A percentile compares a stretch with the other conserved stretches of the same genome.
These are phyloP conservation scores for Habroteleia sp. DNA, from an alignment of 2,888 invertebrate genomes.

Conservation along the genomic window DNA sequence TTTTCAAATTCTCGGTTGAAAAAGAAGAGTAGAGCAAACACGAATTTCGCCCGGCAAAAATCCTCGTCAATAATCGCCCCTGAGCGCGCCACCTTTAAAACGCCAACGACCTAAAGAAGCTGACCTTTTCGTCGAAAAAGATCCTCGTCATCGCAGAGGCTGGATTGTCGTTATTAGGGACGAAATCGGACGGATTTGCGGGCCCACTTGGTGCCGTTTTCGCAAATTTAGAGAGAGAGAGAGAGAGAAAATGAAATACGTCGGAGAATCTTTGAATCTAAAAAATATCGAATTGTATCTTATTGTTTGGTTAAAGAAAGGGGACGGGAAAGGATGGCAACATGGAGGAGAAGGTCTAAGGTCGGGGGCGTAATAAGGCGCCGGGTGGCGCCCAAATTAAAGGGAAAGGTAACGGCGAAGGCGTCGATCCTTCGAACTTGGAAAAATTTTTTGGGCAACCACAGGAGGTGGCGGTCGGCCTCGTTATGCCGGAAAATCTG, in stretches of 20 bases:
- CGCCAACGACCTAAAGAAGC: background rate
- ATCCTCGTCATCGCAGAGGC: background rate
- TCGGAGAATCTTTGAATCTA: too few relatives aligned
- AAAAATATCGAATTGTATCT: too few relatives aligned
- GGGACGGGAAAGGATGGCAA: too few relatives aligned
- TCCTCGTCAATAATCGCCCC: slow-evolving; percentile 9
- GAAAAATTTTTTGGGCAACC: slow-evolving; percentile 63
- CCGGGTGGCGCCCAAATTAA: slow-evolving; percentile 24
- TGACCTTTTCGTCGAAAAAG: slow-evolving; percentile 16
- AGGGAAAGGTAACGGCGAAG: slow-evolving; percentile 1
- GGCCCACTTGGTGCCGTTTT: too few relatives aligned
- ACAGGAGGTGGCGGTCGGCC: slow-evolving; percentile 71
- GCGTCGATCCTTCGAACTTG: slow-evolving; percentile 28
- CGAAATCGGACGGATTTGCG: too few relatives aligned
- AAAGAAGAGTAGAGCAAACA: background rate
- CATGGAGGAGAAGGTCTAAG: too few relatives aligned
- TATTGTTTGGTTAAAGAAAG: too few relatives aligned
- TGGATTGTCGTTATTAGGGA: slow-evolving; percentile 21
- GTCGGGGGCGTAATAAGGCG: slow-evolving; percentile 48
- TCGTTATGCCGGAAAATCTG: slow-evolving; percentile 79
- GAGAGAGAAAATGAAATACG: too few relatives aligned
- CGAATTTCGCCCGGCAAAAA: slow-evolving; percentile 3
- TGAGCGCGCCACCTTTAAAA: slow-evolving; percentile 3
- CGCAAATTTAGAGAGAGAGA: too few relatives aligned
- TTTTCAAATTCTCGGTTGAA: background rate